Evolutionary conservation across 2,797 vertebrate genomes (phyloP).

Genomic region (Tiaroga cobitis): DNA sequence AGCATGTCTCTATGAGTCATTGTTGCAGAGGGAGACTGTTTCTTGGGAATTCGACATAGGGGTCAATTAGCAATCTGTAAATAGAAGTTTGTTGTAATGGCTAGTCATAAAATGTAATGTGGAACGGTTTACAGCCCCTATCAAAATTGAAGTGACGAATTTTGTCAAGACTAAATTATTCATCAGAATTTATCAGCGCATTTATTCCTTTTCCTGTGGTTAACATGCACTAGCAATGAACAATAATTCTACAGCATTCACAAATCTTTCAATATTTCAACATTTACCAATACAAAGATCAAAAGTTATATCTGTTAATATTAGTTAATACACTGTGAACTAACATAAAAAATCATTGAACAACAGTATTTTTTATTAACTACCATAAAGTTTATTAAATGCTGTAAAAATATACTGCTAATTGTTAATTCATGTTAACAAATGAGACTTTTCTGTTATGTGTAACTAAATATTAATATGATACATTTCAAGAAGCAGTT

Average conservation of each 20-base stretch:
- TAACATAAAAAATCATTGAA: not conserved
- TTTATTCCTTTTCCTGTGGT: constrained; percentile 36
- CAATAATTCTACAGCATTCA: not conserved
- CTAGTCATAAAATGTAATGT: constrained; percentile 35
- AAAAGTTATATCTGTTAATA: not conserved
- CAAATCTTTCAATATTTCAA: not conserved
- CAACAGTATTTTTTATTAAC: not conserved
- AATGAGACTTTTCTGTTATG: not conserved
- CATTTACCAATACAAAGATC: not conserved
- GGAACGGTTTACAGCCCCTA: constrained; percentile 29
- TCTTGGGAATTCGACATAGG: constrained; percentile 45
- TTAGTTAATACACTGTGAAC: not conserved
- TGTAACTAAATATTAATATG: not conserved
- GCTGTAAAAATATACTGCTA: not conserved
- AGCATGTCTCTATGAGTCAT: constrained; percentile 28
- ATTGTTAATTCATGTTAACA: not conserved
- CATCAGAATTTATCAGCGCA: constrained; percentile 37
- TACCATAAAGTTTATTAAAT: not conserved
- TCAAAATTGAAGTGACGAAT: constrained; percentile 34
- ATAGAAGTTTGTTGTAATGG: constrained; percentile 48
- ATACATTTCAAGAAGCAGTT: no score
- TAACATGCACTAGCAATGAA: not conserved
- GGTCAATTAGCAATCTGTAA: constrained; percentile 55
- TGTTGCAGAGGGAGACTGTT: constrained; percentile 37
- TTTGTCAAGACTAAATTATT: constrained; percentile 47